These are phyloP conservation scores for Graphium colonna DNA, from an alignment of 2,888 invertebrate genomes.

Conservation along the genomic window DNA sequence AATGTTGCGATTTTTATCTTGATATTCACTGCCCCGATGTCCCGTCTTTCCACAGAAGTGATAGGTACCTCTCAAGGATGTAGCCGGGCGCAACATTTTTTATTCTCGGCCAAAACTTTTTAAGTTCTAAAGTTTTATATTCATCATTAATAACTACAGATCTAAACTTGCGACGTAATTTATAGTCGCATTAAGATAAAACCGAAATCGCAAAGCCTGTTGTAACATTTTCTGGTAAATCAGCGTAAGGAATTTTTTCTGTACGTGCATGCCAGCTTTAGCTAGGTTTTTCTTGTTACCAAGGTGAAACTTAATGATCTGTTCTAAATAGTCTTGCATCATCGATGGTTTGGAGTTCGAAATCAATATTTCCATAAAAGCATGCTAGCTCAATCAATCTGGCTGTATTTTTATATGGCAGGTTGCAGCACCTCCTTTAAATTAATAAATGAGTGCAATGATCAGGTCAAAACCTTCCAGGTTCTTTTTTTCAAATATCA, in stretches of 20 bases:
- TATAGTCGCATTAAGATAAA: conserved; percentile 25
- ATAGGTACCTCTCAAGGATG: too few species aligned
- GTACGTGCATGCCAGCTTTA: conserved; percentile 25
- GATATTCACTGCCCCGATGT: too few species aligned
- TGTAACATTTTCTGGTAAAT: conserved; percentile 23
- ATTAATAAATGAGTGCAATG: conserved; percentile 27
- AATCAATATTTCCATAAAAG: too few species aligned
- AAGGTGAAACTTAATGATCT: conserved; percentile 28
- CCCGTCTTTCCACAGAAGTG: too few species aligned
- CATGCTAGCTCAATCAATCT: too few species aligned
- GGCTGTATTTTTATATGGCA: conserved; percentile 28
- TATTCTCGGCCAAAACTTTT: too few species aligned
- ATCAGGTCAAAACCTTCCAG: conserved; percentile 32
- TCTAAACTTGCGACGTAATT: conserved; percentile 27
- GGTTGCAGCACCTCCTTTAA: conserved; percentile 31
- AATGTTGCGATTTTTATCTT: too few species aligned
- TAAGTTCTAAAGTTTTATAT: conserved; percentile 27
- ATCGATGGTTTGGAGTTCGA: conserved; percentile 32
- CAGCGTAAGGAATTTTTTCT: conserved; percentile 26
- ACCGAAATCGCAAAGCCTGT: too few species aligned
- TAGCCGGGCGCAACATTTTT: too few species aligned
- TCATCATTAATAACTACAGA: conserved; percentile 22
- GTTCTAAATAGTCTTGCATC: conserved; percentile 33
- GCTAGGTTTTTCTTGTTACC: conserved; percentile 25
- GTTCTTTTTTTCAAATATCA: conserved; percentile 21